These are phyloP conservation scores for Crematogaster levior DNA, from an alignment of 2,888 invertebrate species.

Conservation along the genomic window DNA sequence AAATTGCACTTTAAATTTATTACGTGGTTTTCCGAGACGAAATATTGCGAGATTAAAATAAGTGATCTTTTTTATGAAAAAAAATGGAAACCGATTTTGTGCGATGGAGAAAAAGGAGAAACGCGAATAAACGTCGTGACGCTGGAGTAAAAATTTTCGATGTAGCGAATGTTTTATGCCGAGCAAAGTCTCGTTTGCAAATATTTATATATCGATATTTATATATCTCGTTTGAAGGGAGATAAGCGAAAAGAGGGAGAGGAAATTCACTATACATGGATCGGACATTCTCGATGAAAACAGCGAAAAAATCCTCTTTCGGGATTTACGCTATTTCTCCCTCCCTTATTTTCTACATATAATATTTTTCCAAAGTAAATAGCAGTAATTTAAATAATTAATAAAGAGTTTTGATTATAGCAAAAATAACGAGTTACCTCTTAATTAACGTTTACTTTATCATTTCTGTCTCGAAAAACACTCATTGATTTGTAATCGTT, in stretches of 20 bases:
- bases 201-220: slow-evolving; percentile 38
- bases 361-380: slow-evolving; percentile 16
- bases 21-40: background rate
- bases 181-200: slow-evolving; percentile 34
- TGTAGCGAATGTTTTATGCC: slow-evolving; percentile 27
- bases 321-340: background rate
- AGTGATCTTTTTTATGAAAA: slow-evolving; percentile 12
- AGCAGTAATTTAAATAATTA: slow-evolving; percentile 18
- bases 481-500: slow-evolving; percentile 35
- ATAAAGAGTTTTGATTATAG: background rate
- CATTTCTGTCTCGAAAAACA: slow-evolving; percentile 15
- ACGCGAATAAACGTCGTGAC: slow-evolving; percentile 13
- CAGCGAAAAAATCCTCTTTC: background rate
- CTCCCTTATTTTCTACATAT: background rate
- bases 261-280: background rate
- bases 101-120: background rate
- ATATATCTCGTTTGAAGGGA: background rate
- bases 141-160: slow-evolving; percentile 25
- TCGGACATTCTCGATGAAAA: background rate
- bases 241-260: too few species aligned
- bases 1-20: slow-evolving; percentile 18
- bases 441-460: slow-evolving; percentile 33
- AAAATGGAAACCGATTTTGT: background rate
- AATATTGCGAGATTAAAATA: slow-evolving; percentile 6
- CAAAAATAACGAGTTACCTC: slow-evolving; percentile 16